Evolutionary conservation across 2,797 vertebrate genomes (phyloP), one percentile per base, ranked within the genome.

Genomic region (Sylvia borin): DNA sequence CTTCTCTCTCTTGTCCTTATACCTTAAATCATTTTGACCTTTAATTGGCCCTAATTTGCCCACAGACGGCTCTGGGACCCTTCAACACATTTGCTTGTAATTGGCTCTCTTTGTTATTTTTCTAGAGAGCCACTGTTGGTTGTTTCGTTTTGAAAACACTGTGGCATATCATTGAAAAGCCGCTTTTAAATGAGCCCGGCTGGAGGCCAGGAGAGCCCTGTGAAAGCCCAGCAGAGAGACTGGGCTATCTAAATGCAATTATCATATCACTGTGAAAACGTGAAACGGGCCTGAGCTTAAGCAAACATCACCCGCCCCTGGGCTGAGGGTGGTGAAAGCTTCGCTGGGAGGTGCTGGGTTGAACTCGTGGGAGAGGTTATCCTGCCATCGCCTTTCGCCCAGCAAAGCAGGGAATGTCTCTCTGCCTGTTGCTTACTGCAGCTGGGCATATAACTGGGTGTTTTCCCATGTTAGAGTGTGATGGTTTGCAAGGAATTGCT

Each of bases 251-350:
- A 96, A 97, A 97, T 85, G 94, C 97, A 98, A 98, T 98, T 98
- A 98, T 96, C 97, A 97, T 97, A 97, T 98, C 96, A 95, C 96
- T 97, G 97, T n/a, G 95, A 98, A 98, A 97, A 97, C 81, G 97
- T 80, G 96, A 97, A 97, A 96, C 91, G 80, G 91, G 85, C 68
- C 93, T 45, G 93, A 74, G 90, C 95, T 97, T 97, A 97, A 98
- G 96, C 97, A 98, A 97, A 97, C 97, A 97, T 48, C 94, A 75
- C 95, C 87, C 92, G 61, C 97, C 94, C 94, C 95, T 93, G 75
- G 91, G 91, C 94, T 70, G 83, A 90, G 67, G 57, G 90, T 79
- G 78, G 93, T 77, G 85, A 92, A 95, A 75, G 32, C 91, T 95
- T 65, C 13, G 86, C 88, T 88, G 77, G 51, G 79, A 82, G 91